A percentile compares a stretch with the other conserved stretches of the same genome.
These are phyloP conservation scores for Dryobota labecula DNA, from an alignment of 2,888 invertebrate species.

Conservation along the genomic window DNA sequence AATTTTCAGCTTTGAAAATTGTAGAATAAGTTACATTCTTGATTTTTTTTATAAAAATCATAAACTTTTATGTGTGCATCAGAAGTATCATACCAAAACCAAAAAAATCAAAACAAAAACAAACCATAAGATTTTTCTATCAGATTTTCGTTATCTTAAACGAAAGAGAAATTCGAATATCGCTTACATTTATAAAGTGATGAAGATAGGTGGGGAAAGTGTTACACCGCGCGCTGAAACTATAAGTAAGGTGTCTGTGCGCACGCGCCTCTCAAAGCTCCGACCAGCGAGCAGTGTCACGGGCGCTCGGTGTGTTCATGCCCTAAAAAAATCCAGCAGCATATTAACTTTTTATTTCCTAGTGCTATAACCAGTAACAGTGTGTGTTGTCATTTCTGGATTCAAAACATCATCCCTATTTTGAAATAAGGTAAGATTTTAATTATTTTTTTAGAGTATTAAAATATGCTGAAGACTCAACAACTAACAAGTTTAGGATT, in stretches of 20 bases:
- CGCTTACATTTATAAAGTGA: slow-evolving; percentile 72
- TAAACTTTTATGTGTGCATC: no score
- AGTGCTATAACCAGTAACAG: slow-evolving; percentile 59
- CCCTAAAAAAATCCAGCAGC: slow-evolving; percentile 46
- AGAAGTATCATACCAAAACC: background rate
- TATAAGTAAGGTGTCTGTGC: slow-evolving; percentile 83
- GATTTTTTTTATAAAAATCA: no score
- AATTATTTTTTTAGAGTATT: background rate
- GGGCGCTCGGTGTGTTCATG: slow-evolving; percentile 66
- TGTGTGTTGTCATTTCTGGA: slow-evolving; percentile 69
- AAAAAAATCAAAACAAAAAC: no score
- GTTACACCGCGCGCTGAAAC: slow-evolving; percentile 81
- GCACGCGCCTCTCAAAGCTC: slow-evolving; percentile 82
- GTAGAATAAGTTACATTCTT: background rate
- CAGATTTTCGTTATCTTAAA: slow-evolving; percentile 55
- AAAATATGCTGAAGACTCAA: background rate
- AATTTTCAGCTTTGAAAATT: background rate
- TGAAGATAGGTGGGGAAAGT: slow-evolving; percentile 86
- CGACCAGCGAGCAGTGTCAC: slow-evolving; percentile 74
- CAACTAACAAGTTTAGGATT: background rate
- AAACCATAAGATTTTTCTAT: slow-evolving; percentile 2
- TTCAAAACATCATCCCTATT: slow-evolving; percentile 41
- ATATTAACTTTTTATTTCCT: slow-evolving; percentile 32
- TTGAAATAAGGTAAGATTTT: slow-evolving; percentile 59
- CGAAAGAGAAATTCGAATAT: slow-evolving; percentile 73